These are phyloP conservation scores for Lates calcarifer DNA, from an alignment of 2,113 vertebrate genomes.

Conservation along the genomic window DNA sequence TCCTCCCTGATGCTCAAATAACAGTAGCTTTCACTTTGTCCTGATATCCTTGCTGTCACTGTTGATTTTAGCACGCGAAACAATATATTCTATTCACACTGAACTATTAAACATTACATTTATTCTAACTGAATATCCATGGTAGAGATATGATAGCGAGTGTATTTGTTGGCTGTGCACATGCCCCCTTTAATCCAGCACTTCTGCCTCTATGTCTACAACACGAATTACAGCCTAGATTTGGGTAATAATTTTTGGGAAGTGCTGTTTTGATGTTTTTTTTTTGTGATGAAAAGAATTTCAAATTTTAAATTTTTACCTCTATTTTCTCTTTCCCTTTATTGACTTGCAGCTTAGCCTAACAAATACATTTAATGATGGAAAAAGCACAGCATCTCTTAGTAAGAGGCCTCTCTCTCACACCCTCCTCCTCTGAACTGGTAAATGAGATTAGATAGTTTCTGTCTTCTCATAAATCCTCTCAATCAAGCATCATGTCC, in stretches of 20 bases:
- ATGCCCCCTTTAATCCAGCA: not conserved
- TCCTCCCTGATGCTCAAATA: constrained; percentile 1
- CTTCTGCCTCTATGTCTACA: not conserved
- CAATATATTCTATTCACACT: constrained; percentile 44
- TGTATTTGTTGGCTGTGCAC: not conserved
- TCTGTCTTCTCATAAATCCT: constrained; percentile 29
- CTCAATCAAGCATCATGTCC: constrained; percentile 5
- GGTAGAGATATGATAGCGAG: not conserved
- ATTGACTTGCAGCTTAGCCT: not conserved
- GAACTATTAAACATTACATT: not conserved
- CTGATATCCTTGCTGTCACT: constrained; percentile 59
- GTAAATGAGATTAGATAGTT: constrained; percentile 37
- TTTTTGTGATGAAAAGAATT: not conserved
- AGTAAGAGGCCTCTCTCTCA: constrained; percentile 4
- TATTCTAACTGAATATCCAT: not conserved
- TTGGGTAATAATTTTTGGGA: not conserved
- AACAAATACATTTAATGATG: constrained; percentile 7
- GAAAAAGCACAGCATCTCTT: not conserved
- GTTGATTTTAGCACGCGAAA: constrained; percentile 47
- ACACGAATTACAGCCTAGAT: not conserved
- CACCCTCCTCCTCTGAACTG: not conserved
- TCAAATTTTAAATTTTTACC: not conserved
- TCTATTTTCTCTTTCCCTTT: not conserved
- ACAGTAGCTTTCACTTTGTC: constrained; percentile 44
- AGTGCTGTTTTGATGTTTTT: not conserved